Evolutionary conservation across 1,140 invertebrate genomes (phyloP), one percentile per base, ranked within the genome.

Genomic region (Lordiphosa collinella): DNA sequence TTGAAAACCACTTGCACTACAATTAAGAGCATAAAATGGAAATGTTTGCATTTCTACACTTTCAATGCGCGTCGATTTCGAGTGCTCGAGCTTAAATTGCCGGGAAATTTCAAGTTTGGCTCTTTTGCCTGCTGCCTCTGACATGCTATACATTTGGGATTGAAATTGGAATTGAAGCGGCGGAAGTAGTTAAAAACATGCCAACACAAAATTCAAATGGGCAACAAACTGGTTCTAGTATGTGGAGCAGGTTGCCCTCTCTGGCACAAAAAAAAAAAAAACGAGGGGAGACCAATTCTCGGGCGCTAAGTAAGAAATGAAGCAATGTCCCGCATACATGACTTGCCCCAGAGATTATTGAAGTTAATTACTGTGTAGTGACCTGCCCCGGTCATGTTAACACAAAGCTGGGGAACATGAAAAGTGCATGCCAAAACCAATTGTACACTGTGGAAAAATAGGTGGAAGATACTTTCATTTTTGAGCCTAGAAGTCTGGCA

Each of bases 1-100:
- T 80, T 82, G 71, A 82, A 80, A 75, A 76, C 50, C 75, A 82
- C 76, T 80, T 75, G 76, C 66, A 66, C 70, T 71, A 71, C 76
- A 80, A 80, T 80, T 76, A 82, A 80, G 76, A 80, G 75, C 76
- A 75, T 52, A 58, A 74, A 80, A 82, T 18, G 49, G 60, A 80
- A 71, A 76, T 82, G 57, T 82, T 80, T 76, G 78, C 63, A 61
- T 80, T 82, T 71, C 55, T 64, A 35, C 49, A 54, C 52, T 63
- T 66, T 71, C 61, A 34, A 61, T 59, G 47, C 48, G 55, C 32
- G 40, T 41, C 9, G 52, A 34, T 25, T 49, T 44, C 13, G 72
- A 25, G 22, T 25, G 40, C 40, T 11, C 5, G 18, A 18, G n/a
- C 69, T 67, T 43, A 61, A 73, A 73, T 73, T 73, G 70, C 70